phyloP scores from a whole-genome alignment of 2,113 vertebrate species.

The Ifrita kowaldi region DNA sequence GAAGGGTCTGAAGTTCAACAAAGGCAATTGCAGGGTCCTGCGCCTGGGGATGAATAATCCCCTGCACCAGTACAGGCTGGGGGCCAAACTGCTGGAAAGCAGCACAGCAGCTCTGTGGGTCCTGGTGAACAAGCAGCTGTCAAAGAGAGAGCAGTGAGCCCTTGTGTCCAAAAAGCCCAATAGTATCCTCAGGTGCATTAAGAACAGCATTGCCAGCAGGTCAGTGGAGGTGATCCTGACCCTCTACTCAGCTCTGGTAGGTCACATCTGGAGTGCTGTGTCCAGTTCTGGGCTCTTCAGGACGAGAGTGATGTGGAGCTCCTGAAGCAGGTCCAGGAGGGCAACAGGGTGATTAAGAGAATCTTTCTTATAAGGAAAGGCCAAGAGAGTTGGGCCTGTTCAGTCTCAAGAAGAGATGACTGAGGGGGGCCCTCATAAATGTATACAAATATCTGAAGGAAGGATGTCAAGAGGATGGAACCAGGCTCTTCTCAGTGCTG shows the following conservation, averaged over 20 bases:
- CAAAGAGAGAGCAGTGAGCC: not conserved
- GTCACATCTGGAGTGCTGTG: not conserved
- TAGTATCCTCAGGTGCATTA: fast-evolving
- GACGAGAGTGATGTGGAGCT: not conserved
- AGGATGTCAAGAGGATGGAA: not conserved
- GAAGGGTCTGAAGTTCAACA: not conserved
- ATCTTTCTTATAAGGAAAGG: not conserved
- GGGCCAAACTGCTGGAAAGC: not conserved
- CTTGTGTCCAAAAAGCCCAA: not conserved
- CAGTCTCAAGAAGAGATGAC: not conserved
- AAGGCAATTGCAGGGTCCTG: not conserved
- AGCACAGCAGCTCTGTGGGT: not conserved
- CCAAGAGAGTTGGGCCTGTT: not conserved
- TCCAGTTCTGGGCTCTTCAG: not conserved
- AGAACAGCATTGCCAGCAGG: not conserved
- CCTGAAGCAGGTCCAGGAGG: not conserved
- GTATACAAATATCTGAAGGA: not conserved
- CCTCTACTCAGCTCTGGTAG: not conserved
- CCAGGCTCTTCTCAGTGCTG: not conserved
- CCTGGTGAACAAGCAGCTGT: not conserved
- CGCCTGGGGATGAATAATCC: not conserved
- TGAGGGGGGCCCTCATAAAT: not conserved
- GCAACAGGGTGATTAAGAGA: not conserved
- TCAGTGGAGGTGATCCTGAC: not conserved
- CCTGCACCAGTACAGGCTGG: not conserved